Base-by-base conservation (phyloP, 1,140 invertebrate genomes). In the Trachymyrmex septentrionalis region DNA sequence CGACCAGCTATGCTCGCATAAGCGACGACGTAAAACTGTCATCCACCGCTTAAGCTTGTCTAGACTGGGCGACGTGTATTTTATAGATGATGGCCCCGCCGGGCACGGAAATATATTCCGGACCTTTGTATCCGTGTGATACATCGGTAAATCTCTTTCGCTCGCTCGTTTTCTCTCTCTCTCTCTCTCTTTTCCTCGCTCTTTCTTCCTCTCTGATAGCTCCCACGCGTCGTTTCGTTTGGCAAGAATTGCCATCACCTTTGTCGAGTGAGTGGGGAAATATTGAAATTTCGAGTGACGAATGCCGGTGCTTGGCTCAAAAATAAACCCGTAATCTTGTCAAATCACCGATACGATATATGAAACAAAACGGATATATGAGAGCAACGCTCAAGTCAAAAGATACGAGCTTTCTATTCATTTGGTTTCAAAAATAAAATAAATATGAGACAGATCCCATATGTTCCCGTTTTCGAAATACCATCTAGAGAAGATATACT, bases 41-140 rank as follows among this genome's bases (percentile, higher is more conserved):
- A 72, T 67, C 57, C 67, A 55, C 44, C 69, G 80, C 71, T 87
- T 84, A 87, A 87, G 48, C 78, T 85, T 50, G 86, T 84, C 86
- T 87, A 87, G 85, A 86, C 85, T 30, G 21, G 24, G 69, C 44
- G 59, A 69, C 76, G 53, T 78, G 75, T 78, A 64, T 85, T 85
- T 85, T 85, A 85, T 78, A 78, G 82, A 76, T 75, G 82, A 85
- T 78, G 16, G 59, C 53, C 85, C 64, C 64, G n/a, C 30, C 73
- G 59, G 53, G 34, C 66, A 69, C 67, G 80, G 38, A 73, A 73
- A 82, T 82, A 82, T 82, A 82, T 82, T 82, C 67, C 61, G 19
- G 38, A 53, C 53, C 53, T 82, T 82, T 82, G 53, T 82, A 19
- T 82, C 53, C 55, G 19, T 19, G 69, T 57, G 80, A 84, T 61